phyloP scores from a whole-genome alignment of 2,888 invertebrate genomes.

The Chironomus riparius region DNA sequence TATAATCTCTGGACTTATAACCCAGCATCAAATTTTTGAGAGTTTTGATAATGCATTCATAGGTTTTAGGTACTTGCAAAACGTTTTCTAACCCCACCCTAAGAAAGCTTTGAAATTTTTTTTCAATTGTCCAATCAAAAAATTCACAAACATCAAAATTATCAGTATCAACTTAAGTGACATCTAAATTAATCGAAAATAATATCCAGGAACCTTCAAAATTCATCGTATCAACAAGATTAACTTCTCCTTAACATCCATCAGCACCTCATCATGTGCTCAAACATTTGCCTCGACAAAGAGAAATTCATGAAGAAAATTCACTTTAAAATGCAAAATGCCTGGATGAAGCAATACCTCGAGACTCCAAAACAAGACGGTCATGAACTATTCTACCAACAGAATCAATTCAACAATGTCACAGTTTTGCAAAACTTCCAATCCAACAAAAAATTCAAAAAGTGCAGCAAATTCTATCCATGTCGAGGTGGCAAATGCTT shows the following conservation, averaged over 20 bases:
- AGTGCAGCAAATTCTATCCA: not conserved
- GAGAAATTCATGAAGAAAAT: not conserved
- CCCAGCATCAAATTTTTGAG: too few relatives aligned
- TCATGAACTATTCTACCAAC: not conserved
- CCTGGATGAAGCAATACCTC: constrained; percentile 7
- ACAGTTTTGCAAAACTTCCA: not conserved
- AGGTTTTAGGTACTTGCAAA: too few relatives aligned
- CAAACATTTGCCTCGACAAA: not conserved
- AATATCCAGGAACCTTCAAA: too few relatives aligned
- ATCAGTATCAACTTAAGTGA: too few relatives aligned
- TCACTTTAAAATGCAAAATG: not conserved
- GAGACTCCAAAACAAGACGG: not conserved
- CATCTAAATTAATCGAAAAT: too few relatives aligned
- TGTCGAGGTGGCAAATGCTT: not conserved
- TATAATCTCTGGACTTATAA: too few relatives aligned
- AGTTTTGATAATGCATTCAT: too few relatives aligned
- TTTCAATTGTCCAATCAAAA: too few relatives aligned
- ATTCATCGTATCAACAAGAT: not conserved
- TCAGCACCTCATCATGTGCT: not conserved
- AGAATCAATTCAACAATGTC: constrained; percentile 1
- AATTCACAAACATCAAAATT: too few relatives aligned
- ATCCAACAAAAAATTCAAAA: not conserved
- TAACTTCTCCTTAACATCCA: not conserved
- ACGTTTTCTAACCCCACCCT: too few relatives aligned
- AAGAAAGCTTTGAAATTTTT: too few relatives aligned